Base-by-base conservation (phyloP, 2,797 vertebrate species). In the Cyprinodon diabolis region DNA sequence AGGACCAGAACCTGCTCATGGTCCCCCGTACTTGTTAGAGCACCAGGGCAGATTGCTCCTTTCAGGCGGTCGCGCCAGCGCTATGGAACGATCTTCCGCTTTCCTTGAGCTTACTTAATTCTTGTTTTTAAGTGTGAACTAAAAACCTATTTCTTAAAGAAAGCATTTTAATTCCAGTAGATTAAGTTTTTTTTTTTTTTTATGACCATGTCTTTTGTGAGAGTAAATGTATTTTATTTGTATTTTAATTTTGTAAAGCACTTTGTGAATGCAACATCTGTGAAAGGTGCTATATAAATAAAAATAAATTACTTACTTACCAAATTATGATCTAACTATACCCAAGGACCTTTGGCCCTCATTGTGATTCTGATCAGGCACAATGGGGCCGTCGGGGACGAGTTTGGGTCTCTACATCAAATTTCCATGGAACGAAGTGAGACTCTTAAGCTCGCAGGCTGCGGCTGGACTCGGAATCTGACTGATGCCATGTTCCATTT, bases 401-500 rank as follows among this genome's bases (percentile, higher is more conserved):
- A 71, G 79, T 81, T 86, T 71, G 66, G 71, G 51, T 65, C 57
- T 52, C 69, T 67, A 63, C 68, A 13, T 77, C 67, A 62, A 73
- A 68, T 83, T 85, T 89, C 82, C 79, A 82, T 78, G n/a, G 52
- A 75, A 87, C 86, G 81, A 76, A 84, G 78, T 74, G 47, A 84
- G 77, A 81, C 81, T 77, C 72, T 77, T 82, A 55, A 72, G 74
- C 67, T 71, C 2, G 0, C 68, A 47, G 71, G n/a, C 62, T n/a
- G 58, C 62, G 58, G 75, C 68, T 48, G 72, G 77, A 75, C 75
- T 83, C 71, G 77, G 81, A 81, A 30, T 52, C 12, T 52, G 73
- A 84, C 73, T 67, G 77, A 88, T 85, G 84, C 78, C 77, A 57
- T 71, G 83, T 87, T 90, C 87, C 87, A 79, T 82, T 81, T 81